Evolutionary conservation across 2,888 invertebrate genomes (phyloP), one percentile per base, ranked within the genome.

Genomic region (Beris chalybata): DNA sequence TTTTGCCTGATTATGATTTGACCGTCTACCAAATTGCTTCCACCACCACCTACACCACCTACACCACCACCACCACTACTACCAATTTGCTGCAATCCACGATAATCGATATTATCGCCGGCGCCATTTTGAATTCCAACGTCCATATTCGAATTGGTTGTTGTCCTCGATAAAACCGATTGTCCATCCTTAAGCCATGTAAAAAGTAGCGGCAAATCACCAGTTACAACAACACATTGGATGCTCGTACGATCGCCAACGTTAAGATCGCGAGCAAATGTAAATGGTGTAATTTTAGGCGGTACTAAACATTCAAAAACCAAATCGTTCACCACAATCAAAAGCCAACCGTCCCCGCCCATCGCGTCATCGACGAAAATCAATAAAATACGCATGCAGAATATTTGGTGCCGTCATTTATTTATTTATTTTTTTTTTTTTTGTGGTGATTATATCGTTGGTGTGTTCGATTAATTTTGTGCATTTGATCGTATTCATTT

Each of bases 271-370:
- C 84, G 83, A 75, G 86, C 85, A 81, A 88, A 88, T 76, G 82
- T 82, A 80, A 88, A 87, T 76, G 86, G 85, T 78, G 87, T 86
- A 77, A 86, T 85, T 81, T 85, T 85, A 76, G 86, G 86, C 74
- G 85, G 85, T 78, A 85, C 86, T 86, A 81, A n/a, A 29, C 4
- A 3, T 38, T 38, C 2, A 38, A 38, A 38, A n/a, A n/a, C n/a
- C n/a, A n/a, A n/a, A n/a, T n/a, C n/a, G n/a, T n/a, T n/a, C n/a
- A n/a, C n/a, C 22, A 22, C 22, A 22, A 22, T 22, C 4, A 13
- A 50, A 50, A 22, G 22, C 22, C 22, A 22, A 22, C 22, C 22
- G 22, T n/a, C 22, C 22, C 22, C 22, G 22, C 22, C 38, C 2
- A 32, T 32, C 7, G 32, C 7, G 38, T 22, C 22, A 22, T 22